phyloP scores from a whole-genome alignment of 1,140 invertebrate species.

The Sinella curviseta region DNA sequence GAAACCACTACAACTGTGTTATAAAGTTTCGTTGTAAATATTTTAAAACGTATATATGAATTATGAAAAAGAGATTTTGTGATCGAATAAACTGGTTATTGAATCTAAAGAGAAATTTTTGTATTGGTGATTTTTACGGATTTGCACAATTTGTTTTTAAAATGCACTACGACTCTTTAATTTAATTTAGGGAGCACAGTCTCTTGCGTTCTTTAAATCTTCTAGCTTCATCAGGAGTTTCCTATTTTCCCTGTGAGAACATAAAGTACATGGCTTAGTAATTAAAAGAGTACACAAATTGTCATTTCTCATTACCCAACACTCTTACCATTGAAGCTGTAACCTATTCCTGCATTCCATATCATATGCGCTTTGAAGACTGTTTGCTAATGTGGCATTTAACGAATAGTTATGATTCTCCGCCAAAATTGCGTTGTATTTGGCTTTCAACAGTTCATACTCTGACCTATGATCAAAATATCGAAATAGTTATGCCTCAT shows the following conservation, averaged over 20 bases:
- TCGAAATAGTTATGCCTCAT: too few relatives aligned
- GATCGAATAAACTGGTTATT: constrained; percentile 20
- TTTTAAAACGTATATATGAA: not conserved
- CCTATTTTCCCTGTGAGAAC: constrained; percentile 6
- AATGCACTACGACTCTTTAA: constrained; percentile 5
- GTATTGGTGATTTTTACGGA: not conserved
- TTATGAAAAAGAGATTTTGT: constrained; percentile 10
- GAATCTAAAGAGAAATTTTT: constrained; percentile 20
- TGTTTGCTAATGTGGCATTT: not conserved
- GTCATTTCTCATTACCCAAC: not conserved
- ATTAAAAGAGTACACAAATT: constrained; percentile 19
- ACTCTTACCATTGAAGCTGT: constrained; percentile 29
- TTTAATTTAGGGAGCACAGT: not conserved
- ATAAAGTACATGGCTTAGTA: not conserved
- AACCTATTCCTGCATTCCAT: constrained; percentile 15
- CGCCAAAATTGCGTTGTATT: not conserved
- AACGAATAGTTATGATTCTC: constrained; percentile 13
- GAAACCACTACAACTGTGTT: not conserved
- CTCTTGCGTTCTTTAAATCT: not conserved
- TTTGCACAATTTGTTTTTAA: not conserved
- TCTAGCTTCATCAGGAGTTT: not conserved
- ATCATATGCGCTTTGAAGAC: constrained; percentile 29
- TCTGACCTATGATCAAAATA: constrained; percentile 1
- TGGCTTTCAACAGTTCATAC: constrained; percentile 19
- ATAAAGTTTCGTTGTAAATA: not conserved